phyloP scores from a whole-genome alignment of 2,888 invertebrate genomes.

The Machimus atricapillus region DNA sequence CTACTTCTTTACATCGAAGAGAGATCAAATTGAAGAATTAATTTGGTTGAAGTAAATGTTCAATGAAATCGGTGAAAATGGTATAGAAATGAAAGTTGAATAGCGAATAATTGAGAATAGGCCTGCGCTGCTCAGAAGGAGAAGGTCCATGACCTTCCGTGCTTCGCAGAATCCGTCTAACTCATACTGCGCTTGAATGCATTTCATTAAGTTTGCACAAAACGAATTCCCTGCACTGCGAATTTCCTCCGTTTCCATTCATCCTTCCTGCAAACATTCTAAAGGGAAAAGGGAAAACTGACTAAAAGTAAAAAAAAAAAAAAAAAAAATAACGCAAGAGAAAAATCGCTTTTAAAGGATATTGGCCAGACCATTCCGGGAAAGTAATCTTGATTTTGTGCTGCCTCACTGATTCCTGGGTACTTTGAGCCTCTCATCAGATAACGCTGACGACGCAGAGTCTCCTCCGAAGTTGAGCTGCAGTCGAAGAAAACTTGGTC shows the following conservation, averaged over 20 bases:
- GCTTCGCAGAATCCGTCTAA: background rate
- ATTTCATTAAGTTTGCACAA: slow-evolving; percentile 1
- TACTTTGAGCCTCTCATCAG: background rate
- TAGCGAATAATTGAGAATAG: background rate
- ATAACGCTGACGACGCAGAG: background rate
- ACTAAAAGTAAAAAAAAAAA: background rate
- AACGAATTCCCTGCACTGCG: background rate
- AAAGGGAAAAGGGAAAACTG: background rate
- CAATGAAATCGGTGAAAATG: background rate
- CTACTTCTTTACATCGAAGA: background rate
- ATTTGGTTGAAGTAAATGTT: background rate
- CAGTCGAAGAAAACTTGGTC: background rate
- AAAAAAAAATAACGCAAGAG: background rate
- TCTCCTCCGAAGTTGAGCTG: background rate
- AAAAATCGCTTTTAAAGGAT: background rate
- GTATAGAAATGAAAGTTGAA: background rate
- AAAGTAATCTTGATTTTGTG: background rate
- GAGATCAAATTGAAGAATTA: background rate
- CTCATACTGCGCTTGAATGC: background rate
- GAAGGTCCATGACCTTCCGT: background rate
- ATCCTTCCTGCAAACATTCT: background rate
- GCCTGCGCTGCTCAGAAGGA: background rate
- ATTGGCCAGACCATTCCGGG: background rate
- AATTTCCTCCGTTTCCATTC: background rate
- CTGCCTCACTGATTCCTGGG: background rate